A percentile compares a stretch with the other conserved stretches of the same genome.
These are phyloP conservation scores for Oligia strigilis DNA, from an alignment of 2,888 invertebrate genomes.

Conservation along the genomic window DNA sequence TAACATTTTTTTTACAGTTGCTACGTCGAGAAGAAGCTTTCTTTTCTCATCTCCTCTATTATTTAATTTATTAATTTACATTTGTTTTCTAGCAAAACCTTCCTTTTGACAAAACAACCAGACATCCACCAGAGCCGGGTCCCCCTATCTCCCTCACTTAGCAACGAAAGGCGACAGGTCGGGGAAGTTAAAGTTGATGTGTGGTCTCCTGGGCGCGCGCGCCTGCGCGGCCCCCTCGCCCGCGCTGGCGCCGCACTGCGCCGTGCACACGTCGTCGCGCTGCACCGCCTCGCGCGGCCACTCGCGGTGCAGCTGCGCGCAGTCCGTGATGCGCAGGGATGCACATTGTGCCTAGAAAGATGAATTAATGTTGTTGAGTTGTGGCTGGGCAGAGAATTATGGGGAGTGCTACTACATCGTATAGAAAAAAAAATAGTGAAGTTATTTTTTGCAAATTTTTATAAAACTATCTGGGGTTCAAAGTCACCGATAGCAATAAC, in stretches of 20 bases:
- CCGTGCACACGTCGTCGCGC: constrained; percentile 96
- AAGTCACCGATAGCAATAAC: neutral
- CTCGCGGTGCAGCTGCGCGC: constrained; percentile 95
- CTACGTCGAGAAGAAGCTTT: neutral
- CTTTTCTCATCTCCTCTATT: neutral
- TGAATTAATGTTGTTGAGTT: neutral
- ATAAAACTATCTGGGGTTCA: neutral
- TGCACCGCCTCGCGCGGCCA: constrained; percentile 95
- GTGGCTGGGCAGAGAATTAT: neutral
- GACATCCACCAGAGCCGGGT: constrained; percentile 3
- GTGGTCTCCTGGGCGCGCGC: constrained; percentile 82
- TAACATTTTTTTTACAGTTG: neutral
- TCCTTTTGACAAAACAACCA: neutral
- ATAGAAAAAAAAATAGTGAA: too few species aligned
- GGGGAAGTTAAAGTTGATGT: constrained; percentile 93
- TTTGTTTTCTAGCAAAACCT: neutral
- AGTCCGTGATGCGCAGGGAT: constrained; percentile 96
- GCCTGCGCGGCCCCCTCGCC: constrained; percentile 63
- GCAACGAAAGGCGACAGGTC: constrained; percentile 94
- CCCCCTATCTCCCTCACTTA: constrained; percentile 77
- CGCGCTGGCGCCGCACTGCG: constrained; percentile 95
- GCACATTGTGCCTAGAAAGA: constrained; percentile 95
- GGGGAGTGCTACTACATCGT: neutral
- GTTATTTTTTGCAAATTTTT: too few species aligned
- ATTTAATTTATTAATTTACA: neutral